A percentile compares a stretch with the other conserved stretches of the same genome.
phyloP scores from a whole-genome alignment of 2,888 invertebrate species.

The Bellardia pandia region DNA sequence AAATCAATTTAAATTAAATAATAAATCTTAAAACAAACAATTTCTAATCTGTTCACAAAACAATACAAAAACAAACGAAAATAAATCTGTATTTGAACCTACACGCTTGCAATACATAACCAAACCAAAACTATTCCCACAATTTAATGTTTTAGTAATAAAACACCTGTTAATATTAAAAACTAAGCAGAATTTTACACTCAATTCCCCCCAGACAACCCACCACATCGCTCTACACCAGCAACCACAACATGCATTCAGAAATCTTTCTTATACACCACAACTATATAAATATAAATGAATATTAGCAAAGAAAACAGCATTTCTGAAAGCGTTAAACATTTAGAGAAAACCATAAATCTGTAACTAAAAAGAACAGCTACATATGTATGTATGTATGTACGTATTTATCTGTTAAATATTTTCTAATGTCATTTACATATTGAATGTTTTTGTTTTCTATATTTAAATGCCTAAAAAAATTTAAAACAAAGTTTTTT shows the following conservation, averaged over 20 bases:
- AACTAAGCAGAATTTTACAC: neutral
- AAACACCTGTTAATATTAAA: conserved; percentile 50
- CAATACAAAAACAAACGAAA: conserved; percentile 10
- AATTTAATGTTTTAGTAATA: neutral
- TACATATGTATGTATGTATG: neutral
- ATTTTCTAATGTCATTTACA: conserved; percentile 42
- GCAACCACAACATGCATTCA: neutral
- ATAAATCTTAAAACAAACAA: conserved; percentile 51
- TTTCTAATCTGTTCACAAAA: conserved; percentile 43
- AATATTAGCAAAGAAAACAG: neutral
- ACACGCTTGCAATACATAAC: conserved; percentile 11
- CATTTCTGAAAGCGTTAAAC: neutral
- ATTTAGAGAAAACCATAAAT: conserved; percentile 76
- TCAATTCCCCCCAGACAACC: neutral
- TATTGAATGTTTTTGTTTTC: conserved; percentile 12
- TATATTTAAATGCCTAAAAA: conserved; percentile 17
- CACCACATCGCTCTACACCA: neutral
- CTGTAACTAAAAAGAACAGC: conserved; percentile 72
- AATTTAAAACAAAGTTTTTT: neutral
- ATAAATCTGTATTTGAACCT: conserved; percentile 23
- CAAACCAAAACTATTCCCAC: neutral
- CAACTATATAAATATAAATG: neutral
- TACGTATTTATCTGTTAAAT: conserved; percentile 76
- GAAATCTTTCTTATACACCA: neutral
- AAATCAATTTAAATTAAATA: conserved; percentile 58